phyloP scores from a whole-genome alignment of 2,888 invertebrate species.

The Calameuta pallipes region DNA sequence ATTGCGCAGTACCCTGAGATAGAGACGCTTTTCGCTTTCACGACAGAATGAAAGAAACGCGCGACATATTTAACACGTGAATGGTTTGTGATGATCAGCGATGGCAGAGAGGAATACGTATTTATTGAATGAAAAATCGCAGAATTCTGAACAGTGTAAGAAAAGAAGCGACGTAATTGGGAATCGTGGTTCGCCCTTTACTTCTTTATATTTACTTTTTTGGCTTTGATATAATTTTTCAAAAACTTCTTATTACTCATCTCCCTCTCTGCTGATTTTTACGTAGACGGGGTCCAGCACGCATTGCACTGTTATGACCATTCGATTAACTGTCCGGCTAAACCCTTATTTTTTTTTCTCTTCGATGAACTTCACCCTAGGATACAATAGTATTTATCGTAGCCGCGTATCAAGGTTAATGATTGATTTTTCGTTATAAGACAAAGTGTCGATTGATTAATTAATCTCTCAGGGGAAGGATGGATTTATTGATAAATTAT shows the following conservation, averaged over 20 bases:
- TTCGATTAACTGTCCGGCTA: not conserved
- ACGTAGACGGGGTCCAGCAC: not conserved
- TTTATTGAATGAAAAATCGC: not conserved
- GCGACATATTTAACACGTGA: not conserved
- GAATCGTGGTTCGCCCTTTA: constrained; percentile 8
- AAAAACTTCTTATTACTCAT: not conserved
- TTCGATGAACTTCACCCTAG: not conserved
- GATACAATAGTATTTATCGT: not conserved
- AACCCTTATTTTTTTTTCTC: not conserved
- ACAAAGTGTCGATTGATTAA: not conserved
- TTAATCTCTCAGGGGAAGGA: not conserved
- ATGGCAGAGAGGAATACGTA: not conserved
- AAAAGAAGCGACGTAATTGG: not conserved
- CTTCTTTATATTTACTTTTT: constrained; percentile 23
- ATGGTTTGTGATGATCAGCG: not conserved
- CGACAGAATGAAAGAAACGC: not conserved
- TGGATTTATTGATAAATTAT: not conserved
- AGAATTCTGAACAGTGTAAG: not conserved
- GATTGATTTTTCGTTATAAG: not conserved
- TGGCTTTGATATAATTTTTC: not conserved
- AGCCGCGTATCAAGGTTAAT: not conserved
- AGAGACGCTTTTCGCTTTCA: not conserved
- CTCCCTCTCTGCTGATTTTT: not conserved
- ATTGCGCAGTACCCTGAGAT: not conserved
- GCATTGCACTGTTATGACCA: not conserved